phyloP scores from a whole-genome alignment of 92 coral and sea anemone genomes.

The Palythoa caribaeorum region DNA sequence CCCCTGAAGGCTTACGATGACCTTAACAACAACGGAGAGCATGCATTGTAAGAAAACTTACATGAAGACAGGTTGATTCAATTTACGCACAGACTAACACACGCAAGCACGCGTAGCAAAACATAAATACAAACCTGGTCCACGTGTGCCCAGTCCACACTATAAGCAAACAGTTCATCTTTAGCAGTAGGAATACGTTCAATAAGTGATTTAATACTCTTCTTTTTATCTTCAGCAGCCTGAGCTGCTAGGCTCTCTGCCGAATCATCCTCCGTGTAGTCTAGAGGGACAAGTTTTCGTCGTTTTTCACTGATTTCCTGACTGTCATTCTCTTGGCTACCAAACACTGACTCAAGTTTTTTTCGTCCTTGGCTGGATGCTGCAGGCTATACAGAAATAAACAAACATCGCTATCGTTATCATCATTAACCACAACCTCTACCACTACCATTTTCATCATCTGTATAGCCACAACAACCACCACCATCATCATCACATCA shows the following conservation, averaged over 20 bases:
- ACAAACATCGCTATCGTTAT: neutral
- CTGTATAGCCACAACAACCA: neutral
- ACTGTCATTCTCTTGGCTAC: conserved; percentile 84
- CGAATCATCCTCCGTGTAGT: conserved; percentile 82
- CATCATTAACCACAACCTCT: no score
- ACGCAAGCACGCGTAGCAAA: neutral
- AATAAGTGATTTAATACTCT: conserved; percentile 93
- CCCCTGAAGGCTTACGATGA: neutral
- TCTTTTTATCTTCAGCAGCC: conserved; percentile 96
- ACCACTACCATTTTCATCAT: neutral
- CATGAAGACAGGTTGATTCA: neutral
- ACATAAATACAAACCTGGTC: conserved; percentile 85
- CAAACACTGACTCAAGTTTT: conserved; percentile 92
- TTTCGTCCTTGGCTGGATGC: conserved; percentile 78
- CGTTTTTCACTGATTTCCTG: conserved; percentile 55
- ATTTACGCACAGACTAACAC: neutral
- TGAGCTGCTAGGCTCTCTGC: conserved; percentile 72
- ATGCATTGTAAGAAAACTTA: neutral
- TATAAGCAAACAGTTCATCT: conserved; percentile 96
- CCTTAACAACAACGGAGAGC: neutral
- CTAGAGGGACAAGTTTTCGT: conserved; percentile 92
- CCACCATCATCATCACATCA: no score
- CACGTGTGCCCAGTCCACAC: conserved; percentile 93
- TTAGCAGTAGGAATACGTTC: conserved; percentile 99
- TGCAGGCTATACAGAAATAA: conserved; percentile 64